phyloP scores from a whole-genome alignment of 2,888 invertebrate species.

The Ditula angustiorana region DNA sequence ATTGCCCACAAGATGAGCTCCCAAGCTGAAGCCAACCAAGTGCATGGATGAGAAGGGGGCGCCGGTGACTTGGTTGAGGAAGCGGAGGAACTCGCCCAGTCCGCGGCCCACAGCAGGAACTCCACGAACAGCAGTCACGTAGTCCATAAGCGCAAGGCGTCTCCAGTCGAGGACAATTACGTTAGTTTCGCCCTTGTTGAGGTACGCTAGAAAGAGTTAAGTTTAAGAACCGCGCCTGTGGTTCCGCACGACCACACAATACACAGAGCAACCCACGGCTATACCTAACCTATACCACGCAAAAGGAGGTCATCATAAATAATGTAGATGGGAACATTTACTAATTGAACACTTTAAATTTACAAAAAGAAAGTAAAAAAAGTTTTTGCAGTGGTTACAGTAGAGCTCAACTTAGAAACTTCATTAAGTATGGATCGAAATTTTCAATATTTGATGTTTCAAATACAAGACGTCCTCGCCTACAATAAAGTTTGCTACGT shows the following conservation, averaged over 20 bases:
- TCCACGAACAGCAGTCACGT: slow-evolving; percentile 62
- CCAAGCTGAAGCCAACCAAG: slow-evolving; percentile 78
- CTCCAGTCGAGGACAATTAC: slow-evolving; percentile 76
- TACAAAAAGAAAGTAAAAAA: no score
- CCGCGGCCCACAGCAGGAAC: slow-evolving; percentile 70
- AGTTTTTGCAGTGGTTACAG: no score
- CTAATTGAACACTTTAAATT: no score
- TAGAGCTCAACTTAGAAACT: no score
- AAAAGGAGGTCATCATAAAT: no score
- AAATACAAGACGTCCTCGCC: no score
- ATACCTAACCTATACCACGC: no score
- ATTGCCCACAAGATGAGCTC: slow-evolving; percentile 75
- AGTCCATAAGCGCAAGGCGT: slow-evolving; percentile 58
- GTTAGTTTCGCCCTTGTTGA: slow-evolving; percentile 63
- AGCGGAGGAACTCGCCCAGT: slow-evolving; percentile 70
- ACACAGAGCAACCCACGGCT: no score
- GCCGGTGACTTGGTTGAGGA: slow-evolving; percentile 60
- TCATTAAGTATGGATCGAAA: no score
- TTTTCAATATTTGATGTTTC: no score
- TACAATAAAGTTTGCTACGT: no score
- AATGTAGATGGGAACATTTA: no score
- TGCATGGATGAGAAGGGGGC: slow-evolving; percentile 64
- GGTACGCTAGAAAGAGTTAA: slow-evolving; percentile 53
- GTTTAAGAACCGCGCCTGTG: neutral
- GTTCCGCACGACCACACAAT: neutral